phyloP scores from a whole-genome alignment of 30 jellyfish, hydroid and myxozoan species.

The Aurelia sp. region DNA sequence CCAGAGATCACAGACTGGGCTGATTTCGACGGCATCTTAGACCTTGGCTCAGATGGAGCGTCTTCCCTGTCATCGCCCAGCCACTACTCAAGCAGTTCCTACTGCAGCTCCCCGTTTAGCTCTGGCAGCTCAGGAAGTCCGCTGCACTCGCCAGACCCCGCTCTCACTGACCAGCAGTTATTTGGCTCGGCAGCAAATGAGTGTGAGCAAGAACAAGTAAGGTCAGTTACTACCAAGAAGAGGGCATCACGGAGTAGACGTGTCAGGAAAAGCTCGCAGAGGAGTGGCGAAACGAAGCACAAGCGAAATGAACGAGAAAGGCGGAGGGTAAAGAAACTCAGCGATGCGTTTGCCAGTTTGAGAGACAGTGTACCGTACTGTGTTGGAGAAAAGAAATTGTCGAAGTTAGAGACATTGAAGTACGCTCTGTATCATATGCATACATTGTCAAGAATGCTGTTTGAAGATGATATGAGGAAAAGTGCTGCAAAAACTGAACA shows the following conservation, averaged over 20 bases:
- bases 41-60: constrained; percentile 68
- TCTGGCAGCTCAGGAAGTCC: constrained; percentile 54
- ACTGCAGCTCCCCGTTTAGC: constrained; percentile 60
- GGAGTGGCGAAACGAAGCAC: constrained; percentile 78
- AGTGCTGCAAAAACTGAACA: constrained; percentile 53
- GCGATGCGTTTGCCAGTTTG: constrained; percentile 74
- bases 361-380: constrained; percentile 78
- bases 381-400: constrained; percentile 67
- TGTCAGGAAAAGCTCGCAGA: constrained; percentile 35
- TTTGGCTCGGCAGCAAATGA: constrained; percentile 1
- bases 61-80: constrained; percentile 72
- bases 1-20: constrained; percentile 76
- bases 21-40: constrained; percentile 70
- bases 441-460: constrained; percentile 22
- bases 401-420: constrained; percentile 80
- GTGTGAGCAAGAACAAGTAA: background rate
- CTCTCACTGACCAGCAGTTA: constrained; percentile 68
- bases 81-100: constrained; percentile 57
- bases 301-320: constrained; percentile 82
- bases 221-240: constrained; percentile 29
- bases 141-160: constrained; percentile 74
- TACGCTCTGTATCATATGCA: constrained; percentile 70
- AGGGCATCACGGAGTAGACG: constrained; percentile 46
- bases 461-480: constrained; percentile 49
- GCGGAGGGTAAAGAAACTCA: constrained; percentile 74